Evolutionary conservation across 1,140 invertebrate genomes (phyloP), one percentile per base, ranked within the genome.

Genomic region (Drosophila tristis): DNA sequence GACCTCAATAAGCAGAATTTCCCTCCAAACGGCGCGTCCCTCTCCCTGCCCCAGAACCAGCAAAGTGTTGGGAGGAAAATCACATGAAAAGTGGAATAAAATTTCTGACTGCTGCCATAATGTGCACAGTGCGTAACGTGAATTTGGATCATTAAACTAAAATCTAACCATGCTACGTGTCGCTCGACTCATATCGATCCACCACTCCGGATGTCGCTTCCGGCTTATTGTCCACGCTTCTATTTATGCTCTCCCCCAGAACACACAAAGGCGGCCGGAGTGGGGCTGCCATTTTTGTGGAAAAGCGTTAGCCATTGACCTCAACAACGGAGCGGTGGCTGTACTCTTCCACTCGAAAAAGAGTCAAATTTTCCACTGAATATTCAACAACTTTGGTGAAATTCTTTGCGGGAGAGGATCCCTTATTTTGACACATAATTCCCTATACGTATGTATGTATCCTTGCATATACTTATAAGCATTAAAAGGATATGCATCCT

Each of bases 121-220:
- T 87, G 87, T 90, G 72, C 87, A 90, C 87, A 73, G 86, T 90
- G 87, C 87, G 87, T 90, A 90, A 90, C 87, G 82, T 62, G 68
- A 87, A 90, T 84, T 90, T 90, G 80, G 84, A 90, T 89, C 85
- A 90, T 89, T 87, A 87, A 89, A 87, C 79, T 68, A 77, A 76
- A 72, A 64, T 43, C 67, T 61, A 82, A 81, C 80, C 75, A 54
- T 48, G 67, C 78, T 66, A 84, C 73, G 62, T 79, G 79, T 87
- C 74, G 78, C 70, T 74, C 49, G 64, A 81, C 82, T 89, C 78
- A 89, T 89, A 89, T 89, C 84, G 84, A 89, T 89, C 84, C 80
- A 73, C 70, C 78, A 91, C 85, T 78, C 90, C 90, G 90, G 90
- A 91, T 90, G 85, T 90, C 67, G 55, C 76, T 84, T 91, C 90